Percentiles rank a stretch among this genome's conserved stretches.
Evolutionary conservation across 2,888 invertebrate species (phyloP).

Genomic region (Agriotes lineatus): DNA sequence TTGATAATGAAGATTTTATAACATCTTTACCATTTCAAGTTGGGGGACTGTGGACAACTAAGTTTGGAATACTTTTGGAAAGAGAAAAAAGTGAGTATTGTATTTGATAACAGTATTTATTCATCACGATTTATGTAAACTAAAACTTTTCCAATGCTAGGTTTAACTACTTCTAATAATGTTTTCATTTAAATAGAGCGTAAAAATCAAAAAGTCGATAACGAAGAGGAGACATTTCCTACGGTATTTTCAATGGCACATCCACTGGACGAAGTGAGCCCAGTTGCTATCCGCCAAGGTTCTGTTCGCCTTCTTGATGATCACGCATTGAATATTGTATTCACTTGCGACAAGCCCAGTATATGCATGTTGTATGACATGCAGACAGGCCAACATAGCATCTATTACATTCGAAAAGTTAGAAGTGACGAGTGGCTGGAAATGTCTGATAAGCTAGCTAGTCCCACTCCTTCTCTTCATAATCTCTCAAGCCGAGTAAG

Average conservation of each 20-base stretch:
- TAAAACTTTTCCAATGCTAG: too few relatives aligned
- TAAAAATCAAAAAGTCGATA: constrained; percentile 7
- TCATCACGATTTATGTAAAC: too few relatives aligned
- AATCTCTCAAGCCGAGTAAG: constrained; percentile 51
- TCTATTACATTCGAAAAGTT: constrained; percentile 85
- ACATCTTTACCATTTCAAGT: constrained; percentile 86
- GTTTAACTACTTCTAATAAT: background rate
- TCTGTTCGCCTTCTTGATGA: constrained; percentile 75
- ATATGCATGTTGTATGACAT: constrained; percentile 85
- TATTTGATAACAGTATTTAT: too few relatives aligned
- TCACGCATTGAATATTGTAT: constrained; percentile 76
- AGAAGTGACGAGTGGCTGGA: constrained; percentile 74
- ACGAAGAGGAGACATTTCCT: constrained; percentile 71
- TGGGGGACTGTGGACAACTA: constrained; percentile 85
- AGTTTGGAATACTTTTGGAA: constrained; percentile 88
- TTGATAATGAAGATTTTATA: constrained; percentile 85
- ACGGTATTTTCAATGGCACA: constrained; percentile 89
- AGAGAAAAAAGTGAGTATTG: constrained; percentile 69
- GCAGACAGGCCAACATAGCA: constrained; percentile 81
- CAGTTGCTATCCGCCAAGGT: constrained; percentile 80
- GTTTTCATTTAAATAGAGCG: constrained; percentile 14
- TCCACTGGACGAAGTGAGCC: constrained; percentile 92
- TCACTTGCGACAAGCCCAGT: constrained; percentile 82
- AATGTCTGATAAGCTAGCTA: constrained; percentile 54
- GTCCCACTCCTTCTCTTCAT: constrained; percentile 49